Evolutionary conservation across 2,888 invertebrate genomes (phyloP), one percentile per base, ranked within the genome.

Genomic region (Drosophila meridiana): DNA sequence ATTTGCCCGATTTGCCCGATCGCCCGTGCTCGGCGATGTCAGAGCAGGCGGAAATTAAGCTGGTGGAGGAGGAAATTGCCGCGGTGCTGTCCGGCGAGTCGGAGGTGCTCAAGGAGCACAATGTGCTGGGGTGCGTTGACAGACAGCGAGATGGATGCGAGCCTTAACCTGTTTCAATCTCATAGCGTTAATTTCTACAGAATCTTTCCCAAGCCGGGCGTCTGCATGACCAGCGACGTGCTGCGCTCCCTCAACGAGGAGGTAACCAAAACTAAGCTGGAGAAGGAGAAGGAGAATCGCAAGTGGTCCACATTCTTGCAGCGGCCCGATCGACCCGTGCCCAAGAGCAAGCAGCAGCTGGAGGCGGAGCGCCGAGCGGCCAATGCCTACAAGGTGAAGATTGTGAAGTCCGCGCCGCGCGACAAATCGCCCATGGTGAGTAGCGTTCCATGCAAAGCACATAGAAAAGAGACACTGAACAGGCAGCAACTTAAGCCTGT

Each of bases 271-370:
- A 93, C 94, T 4, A 94, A 93, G 78, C 93, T 93, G 26, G 94
- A 94, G 76, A 93, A 94, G 71, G 94, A 94, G 63, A 93, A 94
- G 75, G 94, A 95, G 45, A 94, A 94, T 78, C 95, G 94, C 80
- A 95, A 95, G 80, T 96, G 95, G 94, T 96, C 97, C 4, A 96
- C 96, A 38, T 97, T 97, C 88, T 91, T 97, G 73, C 95, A 96
- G 92, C 96, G 96, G 83, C 97, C 97, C 0, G 94, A 95, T 80
- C 93, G 96, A 28, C 95, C 96, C 0, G 94, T 95, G 76, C 96
- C 96, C 8, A 93, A 92, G 72, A 92, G 91, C 65, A 92, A 90
- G 64, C 87, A 88, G 6, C 89, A 92, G 71, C 60, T 92, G 48
- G 92, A 93, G 69, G 91, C 91, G 3, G 92, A 93, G 36, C 79